A percentile compares a stretch with the other conserved stretches of the same genome.
phyloP scores from a whole-genome alignment of 1,140 invertebrate species.

The Megathymus violae region DNA sequence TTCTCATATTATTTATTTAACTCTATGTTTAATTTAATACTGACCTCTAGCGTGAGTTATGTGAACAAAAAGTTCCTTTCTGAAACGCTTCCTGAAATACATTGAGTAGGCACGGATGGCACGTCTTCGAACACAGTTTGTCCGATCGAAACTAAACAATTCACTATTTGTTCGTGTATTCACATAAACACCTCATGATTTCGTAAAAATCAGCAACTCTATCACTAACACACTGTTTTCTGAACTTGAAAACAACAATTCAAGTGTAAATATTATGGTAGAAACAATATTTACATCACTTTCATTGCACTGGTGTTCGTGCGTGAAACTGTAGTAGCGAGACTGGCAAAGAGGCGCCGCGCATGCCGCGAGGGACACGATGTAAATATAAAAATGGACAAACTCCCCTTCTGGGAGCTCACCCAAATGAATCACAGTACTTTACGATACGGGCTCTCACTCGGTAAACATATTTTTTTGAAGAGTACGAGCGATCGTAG shows the following conservation, averaged over 20 bases:
- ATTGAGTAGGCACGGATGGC: conserved; percentile 61
- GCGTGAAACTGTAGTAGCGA: conserved; percentile 78
- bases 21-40: conserved; percentile 55
- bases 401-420: conserved; percentile 81
- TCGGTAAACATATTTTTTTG: conserved; percentile 50
- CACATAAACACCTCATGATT: conserved; percentile 63
- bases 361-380: conserved; percentile 79
- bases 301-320: conserved; percentile 78
- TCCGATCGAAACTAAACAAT: conserved; percentile 75
- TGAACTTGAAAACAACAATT: conserved; percentile 69
- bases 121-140: conserved; percentile 64
- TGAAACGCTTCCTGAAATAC: conserved; percentile 82
- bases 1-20: conserved; percentile 6
- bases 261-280: conserved; percentile 76
- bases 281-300: conserved; percentile 80
- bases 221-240: conserved; percentile 51
- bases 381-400: conserved; percentile 83
- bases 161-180: conserved; percentile 55
- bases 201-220: conserved; percentile 48
- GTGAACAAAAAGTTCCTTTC: conserved; percentile 79
- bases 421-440: conserved; percentile 78
- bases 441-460: conserved; percentile 55
- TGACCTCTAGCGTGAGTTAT: conserved; percentile 81
- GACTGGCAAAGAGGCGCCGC: conserved; percentile 78
- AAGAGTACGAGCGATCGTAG: conserved; percentile 34